Evolutionary conservation across 1,140 invertebrate genomes (phyloP).

Genomic region (Choristoneura fumiferana): DNA sequence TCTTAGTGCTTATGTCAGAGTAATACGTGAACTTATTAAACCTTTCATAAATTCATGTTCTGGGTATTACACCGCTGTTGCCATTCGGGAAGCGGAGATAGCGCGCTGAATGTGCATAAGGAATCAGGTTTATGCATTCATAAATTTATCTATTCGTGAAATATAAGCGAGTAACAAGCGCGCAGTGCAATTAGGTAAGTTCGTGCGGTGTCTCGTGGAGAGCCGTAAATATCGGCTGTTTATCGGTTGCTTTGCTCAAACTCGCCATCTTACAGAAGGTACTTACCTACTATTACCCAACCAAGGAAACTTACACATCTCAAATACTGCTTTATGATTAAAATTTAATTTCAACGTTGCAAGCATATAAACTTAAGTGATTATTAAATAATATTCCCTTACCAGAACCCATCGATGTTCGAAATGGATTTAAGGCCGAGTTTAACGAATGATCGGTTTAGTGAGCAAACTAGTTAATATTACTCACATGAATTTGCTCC

Average conservation of each 20-base stretch:
- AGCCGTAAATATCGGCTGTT: no score
- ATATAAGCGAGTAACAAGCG: neutral
- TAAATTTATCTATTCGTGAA: neutral
- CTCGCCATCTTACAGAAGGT: no score
- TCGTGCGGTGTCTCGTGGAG: no score
- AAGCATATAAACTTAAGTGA: no score
- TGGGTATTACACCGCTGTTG: neutral
- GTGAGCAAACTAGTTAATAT: constrained; percentile 43
- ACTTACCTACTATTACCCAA: no score
- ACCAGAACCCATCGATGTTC: no score
- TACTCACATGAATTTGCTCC: constrained; percentile 69
- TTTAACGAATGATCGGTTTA: no score
- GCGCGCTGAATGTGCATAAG: neutral
- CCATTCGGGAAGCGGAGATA: neutral
- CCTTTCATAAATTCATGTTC: neutral
- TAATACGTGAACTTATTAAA: neutral
- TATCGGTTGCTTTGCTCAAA: no score
- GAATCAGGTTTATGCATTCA: constrained; percentile 1
- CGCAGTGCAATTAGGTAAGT: neutral
- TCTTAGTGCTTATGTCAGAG: neutral
- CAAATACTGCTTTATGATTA: no score
- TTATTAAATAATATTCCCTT: neutral
- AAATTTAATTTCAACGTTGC: no score
- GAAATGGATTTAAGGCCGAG: no score
- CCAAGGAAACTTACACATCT: no score